Percentiles rank a stretch among this genome's conserved stretches.
Conservation (phyloP, 1,140 invertebrate species). For the Drosophila carrolli region DNA sequence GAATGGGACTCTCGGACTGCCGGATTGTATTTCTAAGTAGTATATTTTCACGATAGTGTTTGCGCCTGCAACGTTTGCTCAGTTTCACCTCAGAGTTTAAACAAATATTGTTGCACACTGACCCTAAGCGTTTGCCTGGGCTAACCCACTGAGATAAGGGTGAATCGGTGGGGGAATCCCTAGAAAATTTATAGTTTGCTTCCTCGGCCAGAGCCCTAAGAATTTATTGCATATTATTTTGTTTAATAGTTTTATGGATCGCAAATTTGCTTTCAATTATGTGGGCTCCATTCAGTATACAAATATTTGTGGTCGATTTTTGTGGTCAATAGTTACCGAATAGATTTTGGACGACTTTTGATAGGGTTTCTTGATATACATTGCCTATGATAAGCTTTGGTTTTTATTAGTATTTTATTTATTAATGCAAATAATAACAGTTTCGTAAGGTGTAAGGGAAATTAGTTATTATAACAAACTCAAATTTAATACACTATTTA, state of each 20-base stretch:
- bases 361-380: background rate
- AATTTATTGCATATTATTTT: slow-evolving; percentile 73
- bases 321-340: background rate
- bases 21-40: background rate
- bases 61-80: slow-evolving; percentile 58
- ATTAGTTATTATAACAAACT: too few species aligned
- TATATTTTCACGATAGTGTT: slow-evolving; percentile 37
- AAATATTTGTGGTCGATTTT: slow-evolving; percentile 12
- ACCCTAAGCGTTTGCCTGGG: slow-evolving; percentile 49
- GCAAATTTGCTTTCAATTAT: slow-evolving; percentile 65
- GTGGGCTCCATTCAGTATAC: slow-evolving; percentile 4
- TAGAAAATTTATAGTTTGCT: slow-evolving; percentile 75
- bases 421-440: too few species aligned
- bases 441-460: too few species aligned
- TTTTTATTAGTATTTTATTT: background rate
- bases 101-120: slow-evolving; percentile 80
- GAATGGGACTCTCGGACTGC: background rate
- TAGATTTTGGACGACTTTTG: background rate
- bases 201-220: slow-evolving; percentile 12
- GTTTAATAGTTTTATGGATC: slow-evolving; percentile 66
- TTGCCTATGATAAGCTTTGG: background rate
- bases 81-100: slow-evolving; percentile 61
- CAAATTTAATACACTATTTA: too few species aligned
- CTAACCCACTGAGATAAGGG: slow-evolving; percentile 67
- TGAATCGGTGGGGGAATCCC: slow-evolving; percentile 5